Evolutionary conservation across 2,888 invertebrate species (phyloP), one percentile per base, ranked within the genome.

Genomic region (Pherbina coryleti): DNA sequence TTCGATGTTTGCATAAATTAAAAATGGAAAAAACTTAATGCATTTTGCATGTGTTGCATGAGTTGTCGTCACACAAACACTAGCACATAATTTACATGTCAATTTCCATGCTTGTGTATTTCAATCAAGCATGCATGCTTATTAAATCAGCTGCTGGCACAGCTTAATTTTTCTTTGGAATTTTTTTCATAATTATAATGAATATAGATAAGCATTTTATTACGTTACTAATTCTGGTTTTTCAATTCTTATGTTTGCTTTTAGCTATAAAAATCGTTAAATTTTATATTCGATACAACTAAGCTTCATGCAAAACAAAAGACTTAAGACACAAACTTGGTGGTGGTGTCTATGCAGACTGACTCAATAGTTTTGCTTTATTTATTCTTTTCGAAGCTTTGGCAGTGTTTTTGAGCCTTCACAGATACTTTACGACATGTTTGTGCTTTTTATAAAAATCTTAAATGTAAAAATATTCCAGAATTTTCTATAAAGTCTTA

Each of bases 1-100:
- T 81, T 81, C 11, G 74, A 76, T 76, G 67, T 76, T 78, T 76
- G 70, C 82, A 81, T 82, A 69, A 69, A 69, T 69, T 69, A 53
- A 22, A 49, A 51, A n/a, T 17, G 28, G 11, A 55, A 55, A 19
- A 60, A 9, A 60, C 3, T 60, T 17, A 25, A 60, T 44, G 11
- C 14, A 28, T 25, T 25, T 69, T 69, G 17, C 51, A n/a, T n/a
- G n/a, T n/a, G 28, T 25, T 67, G 19, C 22, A 5, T 44, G 5
- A 67, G 14, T 49, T 67, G 49, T 17, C 11, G 44, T 44, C 44
- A 44, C 44, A 44, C 44, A 11, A 11, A 44, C 3, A 44, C 44
- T 11, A 44, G 44, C 11, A 44, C 2, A 44, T 7, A 44, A 44
- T n/a, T n/a, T n/a, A n/a, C 3, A 44, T 11, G 11, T 11, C 11